Base-by-base conservation (phyloP, 2,113 vertebrate species). In the Aphelocoma coerulescens region DNA sequence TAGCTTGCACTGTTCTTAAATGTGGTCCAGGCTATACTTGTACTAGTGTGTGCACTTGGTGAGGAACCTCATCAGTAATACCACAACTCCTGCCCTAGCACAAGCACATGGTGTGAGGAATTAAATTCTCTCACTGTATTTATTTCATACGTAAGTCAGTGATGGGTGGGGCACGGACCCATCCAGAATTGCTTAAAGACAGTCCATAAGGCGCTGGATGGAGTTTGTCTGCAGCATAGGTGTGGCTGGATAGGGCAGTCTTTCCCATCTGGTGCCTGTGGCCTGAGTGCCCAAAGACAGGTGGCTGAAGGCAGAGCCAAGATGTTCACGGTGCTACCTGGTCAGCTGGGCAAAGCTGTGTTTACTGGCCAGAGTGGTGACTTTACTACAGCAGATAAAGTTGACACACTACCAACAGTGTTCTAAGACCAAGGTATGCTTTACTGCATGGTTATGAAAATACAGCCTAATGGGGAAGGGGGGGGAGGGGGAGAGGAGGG, bases 71-170 rank as follows among this genome's bases (percentile, higher is more conserved):
- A 16, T 33, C 55, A 20, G 17, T 44, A 69, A 68, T 17, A 51
- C 4, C 54, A 35, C 8, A 28, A 28, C 48, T 87, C 17, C 9
- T 82, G 73, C 43, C 37, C 33, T 32, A 41, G 35, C 52, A 12
- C 46, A 52, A 71, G 27, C 57, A 23, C 33, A 18, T 7, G 39
- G 51, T 3, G 0, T 20, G 44, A 85, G 57, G 48, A 77, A 54
- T 77, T 59, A 77, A 90, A 69, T 54, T 21, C 11, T 76, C 54
- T 86, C 18, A 9, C 18, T 83, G 8, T 63, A 51, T 75, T 87
- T 61, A n/a, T n/a, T 39, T 80, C n/a, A 4, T 13, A 16, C 0
- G 0, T 72, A 35, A 73, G 20, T 73, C 67, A 66, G 16, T 43
- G 69, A 68, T 44, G n/a, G 33, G 32, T 85, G 17, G 5, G 62